A percentile compares a stretch with the other conserved stretches of the same genome.
Conservation (phyloP, 2,113 vertebrate genomes). For the Morphnarchus princeps region DNA sequence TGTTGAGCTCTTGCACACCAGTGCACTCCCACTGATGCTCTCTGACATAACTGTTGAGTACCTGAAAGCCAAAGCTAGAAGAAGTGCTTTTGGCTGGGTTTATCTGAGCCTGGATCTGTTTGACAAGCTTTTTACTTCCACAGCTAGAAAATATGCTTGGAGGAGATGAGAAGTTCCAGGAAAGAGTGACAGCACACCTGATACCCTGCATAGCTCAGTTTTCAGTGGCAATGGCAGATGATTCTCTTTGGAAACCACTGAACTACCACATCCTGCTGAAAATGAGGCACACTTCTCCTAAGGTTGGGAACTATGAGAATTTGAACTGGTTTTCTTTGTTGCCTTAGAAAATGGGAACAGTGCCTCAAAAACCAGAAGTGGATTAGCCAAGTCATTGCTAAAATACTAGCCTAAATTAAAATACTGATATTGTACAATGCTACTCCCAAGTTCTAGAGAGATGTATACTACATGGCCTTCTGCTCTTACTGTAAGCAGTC, state of each 20-base stretch:
- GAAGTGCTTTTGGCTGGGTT: neutral
- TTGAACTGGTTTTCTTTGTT: neutral
- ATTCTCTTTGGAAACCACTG: slow-evolving; percentile 91
- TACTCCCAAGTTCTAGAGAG: neutral
- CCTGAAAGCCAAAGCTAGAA: neutral
- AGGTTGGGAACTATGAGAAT: slow-evolving; percentile 72
- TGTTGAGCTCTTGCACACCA: neutral
- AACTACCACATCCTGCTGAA: slow-evolving; percentile 95
- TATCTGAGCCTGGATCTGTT: neutral
- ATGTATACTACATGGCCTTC: neutral
- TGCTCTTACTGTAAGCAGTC: neutral
- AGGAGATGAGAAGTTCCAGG: slow-evolving; percentile 81
- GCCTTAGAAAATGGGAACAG: neutral
- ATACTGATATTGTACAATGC: neutral
- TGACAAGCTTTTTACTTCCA: neutral
- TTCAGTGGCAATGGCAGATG: slow-evolving; percentile 86
- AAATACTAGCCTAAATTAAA: neutral
- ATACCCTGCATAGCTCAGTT: slow-evolving; percentile 92
- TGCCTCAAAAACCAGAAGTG: neutral
- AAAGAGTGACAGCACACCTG: slow-evolving; percentile 79
- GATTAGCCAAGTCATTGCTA: neutral
- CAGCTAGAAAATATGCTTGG: slow-evolving; percentile 91
- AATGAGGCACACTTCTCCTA: slow-evolving; percentile 82
- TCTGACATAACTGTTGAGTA: neutral
- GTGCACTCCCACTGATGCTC: neutral